phyloP scores from a whole-genome alignment of 30 jellyfish, hydroid and myxozoan genomes.

The Pseudorhiza aurosa region DNA sequence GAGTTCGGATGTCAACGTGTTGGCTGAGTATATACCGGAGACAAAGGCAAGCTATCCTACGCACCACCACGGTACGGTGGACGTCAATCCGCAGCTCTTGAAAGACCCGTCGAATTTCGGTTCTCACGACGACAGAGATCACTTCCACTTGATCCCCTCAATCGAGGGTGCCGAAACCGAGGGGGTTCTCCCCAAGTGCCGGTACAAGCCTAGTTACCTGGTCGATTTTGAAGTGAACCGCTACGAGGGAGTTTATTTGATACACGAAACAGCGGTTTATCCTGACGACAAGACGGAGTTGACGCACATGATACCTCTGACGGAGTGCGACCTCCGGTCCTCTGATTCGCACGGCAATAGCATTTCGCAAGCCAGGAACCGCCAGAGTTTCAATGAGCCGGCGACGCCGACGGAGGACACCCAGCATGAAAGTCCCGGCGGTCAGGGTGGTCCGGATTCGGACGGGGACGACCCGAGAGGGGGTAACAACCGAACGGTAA shows the following conservation, averaged over 20 bases:
- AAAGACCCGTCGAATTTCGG: constrained; percentile 65
- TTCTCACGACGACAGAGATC: constrained; percentile 58
- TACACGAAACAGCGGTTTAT: constrained; percentile 91
- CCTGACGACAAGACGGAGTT: constrained; percentile 88
- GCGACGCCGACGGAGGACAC: neutral
- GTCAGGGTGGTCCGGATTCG: neutral
- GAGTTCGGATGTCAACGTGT: constrained; percentile 68
- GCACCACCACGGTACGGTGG: constrained; percentile 49
- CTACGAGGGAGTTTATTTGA: constrained; percentile 87
- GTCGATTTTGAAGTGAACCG: constrained; percentile 86
- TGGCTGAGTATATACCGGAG: constrained; percentile 79
- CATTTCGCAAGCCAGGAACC: neutral
- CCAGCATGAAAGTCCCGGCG: neutral
- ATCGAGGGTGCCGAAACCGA: constrained; percentile 43
- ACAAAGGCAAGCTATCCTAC: constrained; percentile 80
- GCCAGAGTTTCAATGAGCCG: too few relatives aligned
- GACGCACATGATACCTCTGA: constrained; percentile 62
- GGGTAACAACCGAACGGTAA: neutral
- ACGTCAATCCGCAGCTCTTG: constrained; percentile 35
- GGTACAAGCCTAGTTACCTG: constrained; percentile 81
- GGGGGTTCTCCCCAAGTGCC: constrained; percentile 66
- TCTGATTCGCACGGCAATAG: constrained; percentile 76
- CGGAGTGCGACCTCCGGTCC: constrained; percentile 66
- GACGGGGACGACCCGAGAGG: neutral
- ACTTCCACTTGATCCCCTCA: constrained; percentile 55